Conservation (phyloP, 2,888 invertebrate species). For the Cenopis cana region DNA sequence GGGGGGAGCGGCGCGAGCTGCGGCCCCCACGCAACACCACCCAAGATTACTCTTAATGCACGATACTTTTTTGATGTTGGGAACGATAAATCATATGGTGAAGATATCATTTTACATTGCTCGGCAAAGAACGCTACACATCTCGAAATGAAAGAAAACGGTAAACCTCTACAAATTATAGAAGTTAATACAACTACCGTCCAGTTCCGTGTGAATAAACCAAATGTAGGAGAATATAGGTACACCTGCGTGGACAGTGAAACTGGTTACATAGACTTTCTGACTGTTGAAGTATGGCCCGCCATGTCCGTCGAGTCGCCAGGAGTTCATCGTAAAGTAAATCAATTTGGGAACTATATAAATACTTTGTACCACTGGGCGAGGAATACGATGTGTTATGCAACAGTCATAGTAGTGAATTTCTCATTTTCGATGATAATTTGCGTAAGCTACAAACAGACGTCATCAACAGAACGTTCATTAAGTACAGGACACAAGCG, state of each 20-base stretch:
- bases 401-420: neutral
- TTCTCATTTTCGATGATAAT: neutral
- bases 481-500: neutral
- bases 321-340: neutral
- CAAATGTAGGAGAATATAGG: too few relatives aligned
- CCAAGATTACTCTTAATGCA: too few relatives aligned
- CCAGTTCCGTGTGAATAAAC: neutral
- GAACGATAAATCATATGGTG: neutral
- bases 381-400: slow-evolving; percentile 1
- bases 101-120: neutral
- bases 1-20: too few relatives aligned
- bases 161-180: neutral
- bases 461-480: neutral
- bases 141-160: neutral
- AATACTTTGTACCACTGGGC: neutral
- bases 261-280: neutral
- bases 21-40: too few relatives aligned
- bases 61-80: too few relatives aligned
- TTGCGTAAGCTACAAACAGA: neutral
- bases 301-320: neutral
- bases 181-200: neutral
- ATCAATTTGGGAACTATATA: neutral
- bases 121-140: neutral
- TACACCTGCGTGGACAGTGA: neutral
- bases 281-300: neutral